Conservation (phyloP, 2,888 invertebrate species). For the Chrysomela aeneicollis region DNA sequence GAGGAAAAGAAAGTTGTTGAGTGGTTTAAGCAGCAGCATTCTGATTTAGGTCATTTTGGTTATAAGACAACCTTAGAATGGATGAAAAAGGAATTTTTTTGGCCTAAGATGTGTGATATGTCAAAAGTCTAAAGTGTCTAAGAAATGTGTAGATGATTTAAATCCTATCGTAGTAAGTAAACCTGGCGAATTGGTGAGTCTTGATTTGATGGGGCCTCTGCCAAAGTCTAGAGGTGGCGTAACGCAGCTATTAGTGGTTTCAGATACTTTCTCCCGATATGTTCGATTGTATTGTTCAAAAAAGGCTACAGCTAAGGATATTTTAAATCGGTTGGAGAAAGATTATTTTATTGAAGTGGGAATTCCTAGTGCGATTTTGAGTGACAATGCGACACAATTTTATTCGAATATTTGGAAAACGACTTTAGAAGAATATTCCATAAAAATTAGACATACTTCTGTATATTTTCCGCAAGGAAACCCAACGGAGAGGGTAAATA, state of each 20-base stretch:
- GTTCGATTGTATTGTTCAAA: conserved; percentile 11
- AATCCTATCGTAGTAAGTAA: not conserved
- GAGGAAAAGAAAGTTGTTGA: no score
- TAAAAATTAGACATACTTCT: conserved; percentile 10
- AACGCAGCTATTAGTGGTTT: conserved; percentile 11
- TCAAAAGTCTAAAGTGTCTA: conserved; percentile 18
- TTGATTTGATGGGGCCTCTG: conserved; percentile 28
- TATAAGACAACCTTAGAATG: conserved; percentile 4
- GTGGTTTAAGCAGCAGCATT: conserved; percentile 7
- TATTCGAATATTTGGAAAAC: no score
- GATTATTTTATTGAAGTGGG: conserved; percentile 9
- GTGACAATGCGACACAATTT: conserved; percentile 16
- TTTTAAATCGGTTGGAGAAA: conserved; percentile 8
- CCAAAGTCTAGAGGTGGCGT: conserved; percentile 10
- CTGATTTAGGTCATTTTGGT: conserved; percentile 23
- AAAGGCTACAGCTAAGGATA: conserved; percentile 7
- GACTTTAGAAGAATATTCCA: no score
- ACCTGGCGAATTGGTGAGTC: conserved; percentile 2
- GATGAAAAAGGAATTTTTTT: conserved; percentile 13
- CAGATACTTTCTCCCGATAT: conserved; percentile 24
- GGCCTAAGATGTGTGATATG: conserved; percentile 19
- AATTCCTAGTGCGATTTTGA: not conserved
- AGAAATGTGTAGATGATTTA: not conserved
- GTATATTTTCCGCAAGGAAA: conserved; percentile 27
- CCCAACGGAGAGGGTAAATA: conserved; percentile 20